These are phyloP conservation scores for Psophia crepitans DNA, from an alignment of 2,113 vertebrate species.

Conservation along the genomic window DNA sequence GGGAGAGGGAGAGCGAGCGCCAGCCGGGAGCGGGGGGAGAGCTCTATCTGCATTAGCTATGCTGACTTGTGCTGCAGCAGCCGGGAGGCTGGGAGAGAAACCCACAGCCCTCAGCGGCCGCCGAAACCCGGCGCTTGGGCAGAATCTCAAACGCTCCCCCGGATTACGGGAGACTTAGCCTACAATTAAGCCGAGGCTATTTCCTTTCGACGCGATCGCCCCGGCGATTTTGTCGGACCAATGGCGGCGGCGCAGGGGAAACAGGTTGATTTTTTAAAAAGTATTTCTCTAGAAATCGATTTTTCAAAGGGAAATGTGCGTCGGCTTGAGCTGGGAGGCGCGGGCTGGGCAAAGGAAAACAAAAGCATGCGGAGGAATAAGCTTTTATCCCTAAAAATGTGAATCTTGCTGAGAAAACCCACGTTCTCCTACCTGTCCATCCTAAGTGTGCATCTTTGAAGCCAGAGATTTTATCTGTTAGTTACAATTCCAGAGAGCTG, in stretches of 20 bases:
- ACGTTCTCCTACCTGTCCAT: background rate
- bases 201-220: constrained; percentile 86
- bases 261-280: constrained; percentile 69
- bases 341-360: background rate
- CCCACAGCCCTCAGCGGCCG: constrained; percentile 76
- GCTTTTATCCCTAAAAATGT: background rate
- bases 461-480: background rate
- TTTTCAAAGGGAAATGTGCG: background rate
- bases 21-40: constrained; percentile 16
- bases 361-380: constrained; percentile 21
- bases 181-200: constrained; percentile 89
- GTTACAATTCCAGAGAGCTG: background rate
- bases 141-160: constrained; percentile 86
- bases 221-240: constrained; percentile 81
- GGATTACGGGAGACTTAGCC: constrained; percentile 89
- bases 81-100: constrained; percentile 79
- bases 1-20: constrained; percentile 37
- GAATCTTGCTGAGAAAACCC: background rate
- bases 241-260: constrained; percentile 70
- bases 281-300: constrained; percentile 1
- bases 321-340: background rate
- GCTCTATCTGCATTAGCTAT: constrained; percentile 81
- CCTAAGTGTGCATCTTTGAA: background rate
- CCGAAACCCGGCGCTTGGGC: constrained; percentile 71
- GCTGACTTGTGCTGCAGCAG: constrained; percentile 85